Base-by-base conservation (phyloP, 2,113 vertebrate species). In the Equus quagga region DNA sequence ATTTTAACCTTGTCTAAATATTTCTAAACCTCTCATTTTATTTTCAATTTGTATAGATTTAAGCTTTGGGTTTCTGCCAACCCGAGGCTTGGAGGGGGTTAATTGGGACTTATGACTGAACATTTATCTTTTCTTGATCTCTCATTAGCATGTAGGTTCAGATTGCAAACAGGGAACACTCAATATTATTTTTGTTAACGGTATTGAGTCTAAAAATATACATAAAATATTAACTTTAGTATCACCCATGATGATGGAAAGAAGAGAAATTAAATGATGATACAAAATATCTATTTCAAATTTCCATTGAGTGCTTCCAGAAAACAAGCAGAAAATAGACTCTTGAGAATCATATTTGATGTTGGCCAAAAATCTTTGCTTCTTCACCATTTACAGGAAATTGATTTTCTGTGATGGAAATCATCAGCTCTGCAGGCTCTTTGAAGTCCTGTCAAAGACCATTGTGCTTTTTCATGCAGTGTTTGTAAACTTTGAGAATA, bases 381-480 rank as follows among this genome's bases (percentile, higher is more conserved):
- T 96, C 80, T 90, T 90, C 62, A 56, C 73, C 67, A 94, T 93
- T 97, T 97, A 95, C 94, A 95, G 87, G 96, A 98, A 97, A 98
- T 96, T 98, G 97, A 98, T 98, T 98, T 98, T 98, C 81, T 96
- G 70, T 88, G 87, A 96, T 96, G 70, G 69, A 89, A 96, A 89
- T 94, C 56, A 94, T 90, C 36, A 56, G 75, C 46, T 73, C 81
- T 94, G 46, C 67, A 93, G 51, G 17, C 62, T 82, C 41, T 96
- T 28, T 96, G 80, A 98, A 94, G 44, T 76, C 75, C 31, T 96
- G 79, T 97, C 94, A 94, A 94, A 97, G 72, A 83, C 62, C 84
- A 86, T 11, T 73, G 56, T 84, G 41, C 62, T 65, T 96, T 96
- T 97, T 94, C 65, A 80, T 76, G 60, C 44, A 82, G 86, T 98